Evolutionary conservation across 2,888 invertebrate genomes (phyloP), one percentile per base, ranked within the genome.

Genomic region (Drosophila nr. perissopoda): DNA sequence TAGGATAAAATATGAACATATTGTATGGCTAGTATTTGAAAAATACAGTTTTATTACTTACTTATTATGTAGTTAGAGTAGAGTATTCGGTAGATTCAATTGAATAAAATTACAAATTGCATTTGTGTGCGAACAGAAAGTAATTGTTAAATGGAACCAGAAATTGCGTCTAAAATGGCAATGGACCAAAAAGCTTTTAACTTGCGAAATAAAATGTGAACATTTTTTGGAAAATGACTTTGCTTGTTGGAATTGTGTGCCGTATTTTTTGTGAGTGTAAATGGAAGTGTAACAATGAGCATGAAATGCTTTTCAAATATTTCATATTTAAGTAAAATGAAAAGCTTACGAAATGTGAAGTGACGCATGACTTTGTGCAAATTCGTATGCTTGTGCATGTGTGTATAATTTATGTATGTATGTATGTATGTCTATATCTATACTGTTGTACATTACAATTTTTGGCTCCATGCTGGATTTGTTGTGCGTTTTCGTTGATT

Each of bases 381-480:
- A 63, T 60, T 60, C 62, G 58, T 62, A 48, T 56, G 40, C 58
- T 49, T 45, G 61, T 48, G 34, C 36, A 27, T 4, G 13, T 27
- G 38, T 27, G 49, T 31, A 21, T 29, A 51, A 51, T 38, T 11
- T 51, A 13, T 51, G 36, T 62, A n/a, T 57, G 18, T 53, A n/a
- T 71, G 34, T 53, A 54, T 74, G 25, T 52, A 49, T 60, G 10
- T 33, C 10, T 33, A 33, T 21, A 58, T 68, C 36, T 42, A 51
- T 70, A 70, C 65, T 56, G 69, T 76, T 82, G 90, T 90, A 89
- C 91, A 87, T 86, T 86, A 86, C 85, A 86, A 86, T 86, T 86
- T 86, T 86, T n/a, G 90, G 83, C 59, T 89, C 90, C 86, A 90
- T 82, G 83, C 61, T 79, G 60, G 90, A 67, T 83, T 88, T 84